Conservation (phyloP, 2,797 vertebrate species). For the Myiotriccus ornatus region DNA sequence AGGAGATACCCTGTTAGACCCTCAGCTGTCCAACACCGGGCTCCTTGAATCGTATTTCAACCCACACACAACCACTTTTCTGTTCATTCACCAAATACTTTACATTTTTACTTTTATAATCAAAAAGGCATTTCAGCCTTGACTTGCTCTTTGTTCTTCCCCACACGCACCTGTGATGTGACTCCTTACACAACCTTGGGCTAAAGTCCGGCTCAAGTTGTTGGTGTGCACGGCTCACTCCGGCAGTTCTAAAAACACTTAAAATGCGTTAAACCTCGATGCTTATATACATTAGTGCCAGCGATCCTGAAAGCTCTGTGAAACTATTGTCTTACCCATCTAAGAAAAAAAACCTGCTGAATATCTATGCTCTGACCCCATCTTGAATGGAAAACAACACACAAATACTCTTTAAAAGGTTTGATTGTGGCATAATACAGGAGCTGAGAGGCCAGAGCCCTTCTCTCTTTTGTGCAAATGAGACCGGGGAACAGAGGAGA, state of each 20-base stretch:
- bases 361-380: not conserved
- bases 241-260: not conserved
- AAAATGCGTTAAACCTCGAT: not conserved
- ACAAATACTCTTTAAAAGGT: not conserved
- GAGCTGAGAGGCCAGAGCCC: not conserved
- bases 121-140: not conserved
- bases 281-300: not conserved
- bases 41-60: not conserved
- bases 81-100: not conserved
- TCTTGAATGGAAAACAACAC: not conserved
- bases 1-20: not conserved
- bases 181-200: not conserved
- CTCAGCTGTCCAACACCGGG: not conserved
- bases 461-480: conserved; percentile 33
- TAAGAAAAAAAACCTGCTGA: not conserved
- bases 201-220: not conserved
- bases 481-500: not conserved
- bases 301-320: not conserved
- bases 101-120: not conserved
- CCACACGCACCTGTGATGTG: rapidly evolving
- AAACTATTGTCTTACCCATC: not conserved
- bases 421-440: not conserved
- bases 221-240: not conserved
- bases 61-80: not conserved
- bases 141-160: not conserved